Percentiles rank a stretch among this genome's conserved stretches.
Conservation (phyloP, 2,888 invertebrate genomes). For the Ctena decussata region DNA sequence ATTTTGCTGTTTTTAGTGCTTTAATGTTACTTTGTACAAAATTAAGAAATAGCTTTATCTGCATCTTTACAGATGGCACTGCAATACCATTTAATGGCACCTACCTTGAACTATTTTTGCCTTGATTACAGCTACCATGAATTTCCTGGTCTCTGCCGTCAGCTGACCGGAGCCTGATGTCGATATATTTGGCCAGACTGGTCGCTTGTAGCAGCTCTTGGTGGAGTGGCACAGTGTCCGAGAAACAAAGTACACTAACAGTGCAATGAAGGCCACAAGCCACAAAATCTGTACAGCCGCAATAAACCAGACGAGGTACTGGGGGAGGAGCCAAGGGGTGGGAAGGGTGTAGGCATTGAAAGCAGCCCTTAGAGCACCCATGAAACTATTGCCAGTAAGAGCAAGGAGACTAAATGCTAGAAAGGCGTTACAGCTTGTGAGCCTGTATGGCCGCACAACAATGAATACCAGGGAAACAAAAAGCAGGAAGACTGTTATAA, state of each 20-base stretch:
- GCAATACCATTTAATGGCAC: slow-evolving; percentile 25
- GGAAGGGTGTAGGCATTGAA: slow-evolving; percentile 72
- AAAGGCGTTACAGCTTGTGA: slow-evolving; percentile 78
- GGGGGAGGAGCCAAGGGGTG: slow-evolving; percentile 75
- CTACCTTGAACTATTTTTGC: slow-evolving; percentile 80
- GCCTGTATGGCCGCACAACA: slow-evolving; percentile 78
- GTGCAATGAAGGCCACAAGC: slow-evolving; percentile 62
- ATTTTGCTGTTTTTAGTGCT: too few species aligned
- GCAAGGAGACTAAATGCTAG: slow-evolving; percentile 73
- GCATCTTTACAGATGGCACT: too few species aligned
- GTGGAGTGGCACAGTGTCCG: slow-evolving; percentile 69
- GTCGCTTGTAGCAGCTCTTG: slow-evolving; percentile 68
- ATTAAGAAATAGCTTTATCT: too few species aligned
- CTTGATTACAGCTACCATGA: slow-evolving; percentile 81
- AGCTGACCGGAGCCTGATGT: slow-evolving; percentile 74
- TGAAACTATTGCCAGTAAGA: slow-evolving; percentile 72
- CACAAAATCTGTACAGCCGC: slow-evolving; percentile 70
- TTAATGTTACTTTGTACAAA: too few species aligned
- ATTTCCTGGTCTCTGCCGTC: slow-evolving; percentile 80
- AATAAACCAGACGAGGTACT: slow-evolving; percentile 73
- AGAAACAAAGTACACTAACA: slow-evolving; percentile 71
- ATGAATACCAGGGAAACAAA: slow-evolving; percentile 65
- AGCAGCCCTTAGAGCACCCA: slow-evolving; percentile 75
- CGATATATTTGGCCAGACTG: slow-evolving; percentile 82
- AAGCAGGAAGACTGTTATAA: slow-evolving; percentile 67